phyloP scores from a whole-genome alignment of 1,140 invertebrate genomes.

The Drosophila ficusphila region DNA sequence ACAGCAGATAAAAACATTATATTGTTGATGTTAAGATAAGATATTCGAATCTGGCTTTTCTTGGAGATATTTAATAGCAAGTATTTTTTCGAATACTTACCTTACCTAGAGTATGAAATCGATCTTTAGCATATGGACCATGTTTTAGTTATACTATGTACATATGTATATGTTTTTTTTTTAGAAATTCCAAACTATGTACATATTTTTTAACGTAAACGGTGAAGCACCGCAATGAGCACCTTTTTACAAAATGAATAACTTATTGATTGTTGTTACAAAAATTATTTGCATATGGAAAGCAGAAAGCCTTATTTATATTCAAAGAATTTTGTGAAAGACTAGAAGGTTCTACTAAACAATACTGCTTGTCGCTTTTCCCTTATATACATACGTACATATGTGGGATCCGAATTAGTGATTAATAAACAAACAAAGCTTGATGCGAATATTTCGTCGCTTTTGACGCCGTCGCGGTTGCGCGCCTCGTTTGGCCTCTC shows the following conservation, averaged over 20 bases:
- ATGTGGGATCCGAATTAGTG: conserved; percentile 72
- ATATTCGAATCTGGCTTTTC: neutral
- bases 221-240: neutral
- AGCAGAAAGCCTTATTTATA: too few species aligned
- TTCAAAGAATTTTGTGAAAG: neutral
- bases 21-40: neutral
- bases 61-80: neutral
- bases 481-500: conserved; percentile 64
- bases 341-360: neutral
- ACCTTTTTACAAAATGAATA: too few species aligned
- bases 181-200: neutral
- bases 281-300: too few species aligned
- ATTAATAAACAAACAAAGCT: conserved; percentile 67
- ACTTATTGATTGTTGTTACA: too few species aligned
- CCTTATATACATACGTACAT: too few species aligned
- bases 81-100: neutral
- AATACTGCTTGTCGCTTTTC: neutral
- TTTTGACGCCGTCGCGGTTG: conserved; percentile 54
- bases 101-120: neutral
- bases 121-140: neutral
- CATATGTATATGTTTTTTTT: too few species aligned
- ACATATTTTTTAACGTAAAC: neutral
- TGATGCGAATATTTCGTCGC: conserved; percentile 17
- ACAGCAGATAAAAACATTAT: neutral
- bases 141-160: neutral